phyloP scores from a whole-genome alignment of 2,797 vertebrate species.

The Crocodylus rhombifer region DNA sequence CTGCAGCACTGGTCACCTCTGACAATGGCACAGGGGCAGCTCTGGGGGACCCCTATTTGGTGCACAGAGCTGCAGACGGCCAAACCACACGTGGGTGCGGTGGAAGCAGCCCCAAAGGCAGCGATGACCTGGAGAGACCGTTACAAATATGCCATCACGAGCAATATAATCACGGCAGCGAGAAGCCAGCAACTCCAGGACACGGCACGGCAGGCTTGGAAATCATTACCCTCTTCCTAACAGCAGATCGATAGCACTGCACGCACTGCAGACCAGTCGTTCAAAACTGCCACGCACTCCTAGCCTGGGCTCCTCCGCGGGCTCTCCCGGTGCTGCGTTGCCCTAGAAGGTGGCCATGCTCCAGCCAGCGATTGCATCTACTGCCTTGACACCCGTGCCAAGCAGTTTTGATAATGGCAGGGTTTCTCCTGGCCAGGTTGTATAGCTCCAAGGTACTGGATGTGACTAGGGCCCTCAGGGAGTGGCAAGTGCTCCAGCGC shows the following conservation, averaged over 20 bases:
- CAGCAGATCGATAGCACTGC: not conserved
- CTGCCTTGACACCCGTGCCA: not conserved
- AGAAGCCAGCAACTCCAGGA: fast-evolving
- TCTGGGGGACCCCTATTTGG: too few species aligned
- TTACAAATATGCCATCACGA: not conserved
- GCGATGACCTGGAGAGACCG: too few species aligned
- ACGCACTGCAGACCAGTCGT: not conserved
- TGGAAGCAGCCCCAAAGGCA: too few species aligned
- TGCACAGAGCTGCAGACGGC: too few species aligned
- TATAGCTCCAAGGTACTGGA: not conserved
- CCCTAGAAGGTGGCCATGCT: not conserved
- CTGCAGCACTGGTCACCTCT: too few species aligned
- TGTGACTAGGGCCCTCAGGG: not conserved
- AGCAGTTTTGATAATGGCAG: not conserved
- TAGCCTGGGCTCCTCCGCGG: not conserved
- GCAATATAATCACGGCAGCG: not conserved
- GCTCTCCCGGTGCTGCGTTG: not conserved
- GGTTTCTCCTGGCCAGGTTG: not conserved
- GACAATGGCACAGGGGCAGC: too few species aligned
- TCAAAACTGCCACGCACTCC: not conserved
- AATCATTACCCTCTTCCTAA: not conserved
- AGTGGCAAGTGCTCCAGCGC: not conserved
- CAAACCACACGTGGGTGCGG: too few species aligned
- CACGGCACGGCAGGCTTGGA: not conserved
- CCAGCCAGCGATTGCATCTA: not conserved